Conservation (phyloP, 2,888 invertebrate genomes). For the Pollenia labialis region DNA sequence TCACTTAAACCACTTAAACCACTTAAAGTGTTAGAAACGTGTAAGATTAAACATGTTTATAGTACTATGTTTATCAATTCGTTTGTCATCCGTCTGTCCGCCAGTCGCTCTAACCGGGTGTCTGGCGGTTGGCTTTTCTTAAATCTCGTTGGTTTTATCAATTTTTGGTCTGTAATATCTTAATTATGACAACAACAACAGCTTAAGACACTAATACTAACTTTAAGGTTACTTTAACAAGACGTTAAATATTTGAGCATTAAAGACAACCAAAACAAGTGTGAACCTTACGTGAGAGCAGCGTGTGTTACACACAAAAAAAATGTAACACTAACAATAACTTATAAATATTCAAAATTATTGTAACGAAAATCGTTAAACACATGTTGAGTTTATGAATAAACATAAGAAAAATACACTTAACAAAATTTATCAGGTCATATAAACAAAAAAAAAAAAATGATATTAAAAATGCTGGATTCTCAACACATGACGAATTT, state of each 20-base stretch:
- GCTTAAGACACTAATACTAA: too few relatives aligned
- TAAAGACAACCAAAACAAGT: neutral
- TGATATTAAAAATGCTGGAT: too few relatives aligned
- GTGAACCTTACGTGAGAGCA: constrained; percentile 6
- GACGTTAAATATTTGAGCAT: neutral
- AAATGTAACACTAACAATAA: neutral
- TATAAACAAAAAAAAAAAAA: too few relatives aligned
- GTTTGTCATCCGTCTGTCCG: too few relatives aligned
- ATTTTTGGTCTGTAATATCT: constrained; percentile 12
- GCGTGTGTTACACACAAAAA: neutral
- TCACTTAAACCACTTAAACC: too few relatives aligned
- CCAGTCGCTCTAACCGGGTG: neutral
- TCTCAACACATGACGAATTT: too few relatives aligned
- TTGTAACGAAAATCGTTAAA: neutral
- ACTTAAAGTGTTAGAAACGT: neutral
- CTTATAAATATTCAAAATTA: neutral
- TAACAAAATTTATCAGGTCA: too few relatives aligned
- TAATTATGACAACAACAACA: neutral
- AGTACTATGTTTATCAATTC: too few relatives aligned
- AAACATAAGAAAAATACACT: too few relatives aligned
- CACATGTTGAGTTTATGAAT: too few relatives aligned
- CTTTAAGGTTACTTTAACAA: too few relatives aligned
- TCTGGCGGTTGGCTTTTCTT: neutral
- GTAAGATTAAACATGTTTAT: neutral
- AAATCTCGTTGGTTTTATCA: neutral